Percentiles rank a stretch among this genome's conserved stretches.
phyloP scores from a whole-genome alignment of 2,888 invertebrate species.

The Desoria tigrina region DNA sequence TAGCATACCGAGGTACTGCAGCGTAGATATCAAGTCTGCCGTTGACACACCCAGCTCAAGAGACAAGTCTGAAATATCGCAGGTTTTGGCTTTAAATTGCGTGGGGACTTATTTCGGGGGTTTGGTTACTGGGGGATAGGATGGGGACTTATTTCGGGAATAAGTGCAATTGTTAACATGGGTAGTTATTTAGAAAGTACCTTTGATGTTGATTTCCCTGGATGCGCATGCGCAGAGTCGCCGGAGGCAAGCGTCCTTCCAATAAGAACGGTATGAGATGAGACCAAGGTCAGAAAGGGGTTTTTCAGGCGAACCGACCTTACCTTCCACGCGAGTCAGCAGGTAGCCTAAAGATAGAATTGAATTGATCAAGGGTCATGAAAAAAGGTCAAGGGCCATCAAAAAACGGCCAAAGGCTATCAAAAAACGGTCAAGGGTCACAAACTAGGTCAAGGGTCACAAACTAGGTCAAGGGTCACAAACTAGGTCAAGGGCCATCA shows the following conservation, averaged over 20 bases:
- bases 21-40: constrained; percentile 89
- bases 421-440: not conserved
- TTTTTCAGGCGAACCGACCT: constrained; percentile 98
- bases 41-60: constrained; percentile 50
- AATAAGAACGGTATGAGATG: constrained; percentile 96
- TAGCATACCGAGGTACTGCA: constrained; percentile 94
- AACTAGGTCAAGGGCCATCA: no score
- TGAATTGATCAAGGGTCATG: no score
- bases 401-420: constrained; percentile 19
- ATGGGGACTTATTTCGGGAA: no score
- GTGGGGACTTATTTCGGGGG: no score
- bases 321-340: constrained; percentile 90
- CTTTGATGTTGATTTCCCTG: constrained; percentile 86
- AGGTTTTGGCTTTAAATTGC: constrained; percentile 4
- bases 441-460: no score
- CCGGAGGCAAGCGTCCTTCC: constrained; percentile 93
- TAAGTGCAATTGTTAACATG: no score
- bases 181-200: no score
- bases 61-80: constrained; percentile 41
- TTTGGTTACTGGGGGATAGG: no score
- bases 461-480: no score
- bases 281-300: constrained; percentile 96
- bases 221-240: constrained; percentile 87
- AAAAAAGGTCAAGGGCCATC: constrained; percentile 14
- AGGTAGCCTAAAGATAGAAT: constrained; percentile 82